These are phyloP conservation scores for Sebastes vulpes DNA, from an alignment of 2,797 vertebrate species.

Conservation along the genomic window DNA sequence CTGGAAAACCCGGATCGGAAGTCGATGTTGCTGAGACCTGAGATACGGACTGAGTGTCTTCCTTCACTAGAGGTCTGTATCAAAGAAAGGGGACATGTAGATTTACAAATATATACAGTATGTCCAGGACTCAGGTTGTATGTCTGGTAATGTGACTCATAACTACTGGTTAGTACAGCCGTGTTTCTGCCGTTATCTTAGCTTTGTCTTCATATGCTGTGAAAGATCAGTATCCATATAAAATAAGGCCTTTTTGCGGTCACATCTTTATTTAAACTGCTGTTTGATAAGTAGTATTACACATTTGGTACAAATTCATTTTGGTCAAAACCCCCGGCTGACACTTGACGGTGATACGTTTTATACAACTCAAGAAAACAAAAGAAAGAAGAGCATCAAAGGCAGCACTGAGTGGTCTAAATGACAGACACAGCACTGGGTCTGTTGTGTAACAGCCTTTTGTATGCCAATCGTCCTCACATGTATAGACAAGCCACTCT, in stretches of 20 bases:
- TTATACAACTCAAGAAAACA: constrained; percentile 2
- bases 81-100: constrained; percentile 28
- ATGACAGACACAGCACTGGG: constrained; percentile 42
- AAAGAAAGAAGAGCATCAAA: constrained; percentile 32
- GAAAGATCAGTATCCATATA: neutral
- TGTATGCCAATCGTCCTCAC: constrained; percentile 38
- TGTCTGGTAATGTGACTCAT: neutral
- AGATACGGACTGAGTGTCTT: constrained; percentile 95
- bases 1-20: constrained; percentile 96
- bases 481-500: constrained; percentile 52
- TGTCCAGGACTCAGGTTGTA: neutral
- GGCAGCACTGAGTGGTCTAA: constrained; percentile 11
- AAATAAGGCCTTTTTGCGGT: neutral
- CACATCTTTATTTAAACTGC: neutral
- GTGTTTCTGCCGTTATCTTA: neutral
- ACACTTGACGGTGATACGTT: neutral
- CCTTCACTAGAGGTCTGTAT: constrained; percentile 92
- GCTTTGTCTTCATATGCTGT: neutral
- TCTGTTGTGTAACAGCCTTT: constrained; percentile 37
- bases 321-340: neutral
- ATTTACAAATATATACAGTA: neutral
- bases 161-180: neutral
- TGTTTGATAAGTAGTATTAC: neutral
- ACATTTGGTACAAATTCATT: neutral
- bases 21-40: constrained; percentile 96